Percentiles rank a stretch among this genome's conserved stretches.
Evolutionary conservation across 2,888 invertebrate genomes (phyloP).

Genomic region (Philereme vetulata): DNA sequence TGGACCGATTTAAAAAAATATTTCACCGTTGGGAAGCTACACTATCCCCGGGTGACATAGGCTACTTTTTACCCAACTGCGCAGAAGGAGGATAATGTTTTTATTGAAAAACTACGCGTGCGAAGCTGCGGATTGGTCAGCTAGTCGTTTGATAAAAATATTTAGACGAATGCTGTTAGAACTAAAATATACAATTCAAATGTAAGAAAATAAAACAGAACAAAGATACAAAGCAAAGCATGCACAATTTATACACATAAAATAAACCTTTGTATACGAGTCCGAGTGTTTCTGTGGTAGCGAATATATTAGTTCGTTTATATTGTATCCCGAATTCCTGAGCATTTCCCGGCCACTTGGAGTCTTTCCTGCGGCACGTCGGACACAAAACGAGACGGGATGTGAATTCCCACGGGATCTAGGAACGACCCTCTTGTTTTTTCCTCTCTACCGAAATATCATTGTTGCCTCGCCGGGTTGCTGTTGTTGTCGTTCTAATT

Average conservation of each 20-base stretch:
- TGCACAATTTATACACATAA: conserved; percentile 21
- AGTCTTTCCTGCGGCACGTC: conserved; percentile 58
- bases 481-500: conserved; percentile 71
- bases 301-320: conserved; percentile 38
- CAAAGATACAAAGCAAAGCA: conserved; percentile 14
- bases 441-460: conserved; percentile 73
- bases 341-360: conserved; percentile 46
- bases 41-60: too few relatives aligned
- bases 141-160: too few relatives aligned
- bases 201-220: conserved; percentile 1
- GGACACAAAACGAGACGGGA: conserved; percentile 61
- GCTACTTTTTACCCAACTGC: too few relatives aligned
- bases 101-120: too few relatives aligned
- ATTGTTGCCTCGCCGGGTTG: conserved; percentile 61
- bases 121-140: too few relatives aligned
- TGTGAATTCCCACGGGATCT: conserved; percentile 73
- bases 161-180: too few relatives aligned
- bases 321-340: conserved; percentile 57
- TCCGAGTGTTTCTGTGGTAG: conserved; percentile 30
- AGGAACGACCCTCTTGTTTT: conserved; percentile 75
- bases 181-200: background rate
- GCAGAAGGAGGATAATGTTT: too few relatives aligned
- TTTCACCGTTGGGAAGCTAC: too few relatives aligned
- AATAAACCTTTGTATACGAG: conserved; percentile 25
- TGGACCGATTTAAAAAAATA: too few relatives aligned